phyloP scores from a whole-genome alignment of 2,113 vertebrate genomes.

The Bombycilla garrulus region DNA sequence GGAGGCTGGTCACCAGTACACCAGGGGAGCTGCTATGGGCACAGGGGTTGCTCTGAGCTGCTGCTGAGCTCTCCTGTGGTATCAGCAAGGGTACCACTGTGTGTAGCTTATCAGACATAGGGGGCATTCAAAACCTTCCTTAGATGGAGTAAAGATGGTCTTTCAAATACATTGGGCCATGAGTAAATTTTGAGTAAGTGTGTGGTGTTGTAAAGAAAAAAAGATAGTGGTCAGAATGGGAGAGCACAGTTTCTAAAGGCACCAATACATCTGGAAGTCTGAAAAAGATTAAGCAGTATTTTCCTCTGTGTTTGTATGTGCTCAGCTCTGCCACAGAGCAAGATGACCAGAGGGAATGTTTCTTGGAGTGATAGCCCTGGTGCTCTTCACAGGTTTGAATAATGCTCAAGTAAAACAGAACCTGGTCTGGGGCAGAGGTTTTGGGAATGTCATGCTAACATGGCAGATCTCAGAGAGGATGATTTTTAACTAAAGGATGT shows the following conservation, averaged over 20 bases:
- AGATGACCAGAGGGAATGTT: neutral
- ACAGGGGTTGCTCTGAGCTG: neutral
- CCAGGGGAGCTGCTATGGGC: neutral
- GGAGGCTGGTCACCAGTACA: neutral
- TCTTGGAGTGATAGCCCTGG: neutral
- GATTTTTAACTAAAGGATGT: neutral
- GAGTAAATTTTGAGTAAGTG: neutral
- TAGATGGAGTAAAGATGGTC: neutral
- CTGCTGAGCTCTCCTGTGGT: neutral
- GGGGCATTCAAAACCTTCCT: neutral
- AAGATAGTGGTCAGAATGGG: neutral
- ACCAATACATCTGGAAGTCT: neutral
- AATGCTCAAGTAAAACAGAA: neutral
- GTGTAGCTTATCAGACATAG: rapidly evolving
- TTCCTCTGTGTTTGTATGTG: neutral
- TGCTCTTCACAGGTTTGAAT: rapidly evolving
- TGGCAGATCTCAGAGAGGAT: neutral
- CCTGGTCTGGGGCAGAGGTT: neutral
- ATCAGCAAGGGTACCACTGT: neutral
- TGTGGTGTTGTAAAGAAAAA: neutral
- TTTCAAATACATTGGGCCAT: neutral
- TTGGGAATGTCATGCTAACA: rapidly evolving
- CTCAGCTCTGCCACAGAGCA: neutral
- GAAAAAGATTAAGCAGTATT: neutral
- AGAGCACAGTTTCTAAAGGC: neutral